A percentile compares a stretch with the other conserved stretches of the same genome.
Evolutionary conservation across 2,888 invertebrate species (phyloP).

Genomic region (Andrena hattorfiana): DNA sequence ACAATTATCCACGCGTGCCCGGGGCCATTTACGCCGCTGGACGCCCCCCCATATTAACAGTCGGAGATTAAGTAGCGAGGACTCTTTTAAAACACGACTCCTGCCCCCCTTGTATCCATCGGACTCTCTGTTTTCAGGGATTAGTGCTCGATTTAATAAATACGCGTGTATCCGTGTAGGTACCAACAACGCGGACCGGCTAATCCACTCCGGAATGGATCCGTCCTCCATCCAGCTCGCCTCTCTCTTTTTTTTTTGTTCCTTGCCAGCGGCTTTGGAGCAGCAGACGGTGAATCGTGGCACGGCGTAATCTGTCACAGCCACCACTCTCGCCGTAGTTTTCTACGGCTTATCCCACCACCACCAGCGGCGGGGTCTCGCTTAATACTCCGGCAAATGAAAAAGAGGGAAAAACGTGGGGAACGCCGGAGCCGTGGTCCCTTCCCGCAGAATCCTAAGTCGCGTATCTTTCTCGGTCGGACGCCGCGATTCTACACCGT

Average conservation of each 20-base stretch:
- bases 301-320: constrained; percentile 73
- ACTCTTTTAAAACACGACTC: constrained; percentile 33
- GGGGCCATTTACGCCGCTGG: not conserved
- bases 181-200: constrained; percentile 62
- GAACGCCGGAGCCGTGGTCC: not conserved
- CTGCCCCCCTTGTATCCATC: constrained; percentile 25
- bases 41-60: not conserved
- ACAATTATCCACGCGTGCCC: not conserved
- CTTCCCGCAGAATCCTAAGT: constrained; percentile 30
- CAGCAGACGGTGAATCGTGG: constrained; percentile 70
- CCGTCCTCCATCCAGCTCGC: constrained; percentile 59
- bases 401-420: constrained; percentile 53
- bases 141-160: constrained; percentile 71
- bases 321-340: constrained; percentile 69
- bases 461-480: constrained; percentile 36
- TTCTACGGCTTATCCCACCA: constrained; percentile 73
- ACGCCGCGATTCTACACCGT: constrained; percentile 45
- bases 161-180: constrained; percentile 71
- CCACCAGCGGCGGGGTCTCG: constrained; percentile 47
- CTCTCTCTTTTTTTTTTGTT: constrained; percentile 56
- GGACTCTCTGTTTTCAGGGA: constrained; percentile 59
- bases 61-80: not conserved
- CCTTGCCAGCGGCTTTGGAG: constrained; percentile 63
- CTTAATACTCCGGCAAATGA: constrained; percentile 65
- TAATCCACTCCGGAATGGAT: constrained; percentile 72